Base-by-base conservation (phyloP, 2,113 vertebrate genomes). In the Oncorhynchus nerka region DNA sequence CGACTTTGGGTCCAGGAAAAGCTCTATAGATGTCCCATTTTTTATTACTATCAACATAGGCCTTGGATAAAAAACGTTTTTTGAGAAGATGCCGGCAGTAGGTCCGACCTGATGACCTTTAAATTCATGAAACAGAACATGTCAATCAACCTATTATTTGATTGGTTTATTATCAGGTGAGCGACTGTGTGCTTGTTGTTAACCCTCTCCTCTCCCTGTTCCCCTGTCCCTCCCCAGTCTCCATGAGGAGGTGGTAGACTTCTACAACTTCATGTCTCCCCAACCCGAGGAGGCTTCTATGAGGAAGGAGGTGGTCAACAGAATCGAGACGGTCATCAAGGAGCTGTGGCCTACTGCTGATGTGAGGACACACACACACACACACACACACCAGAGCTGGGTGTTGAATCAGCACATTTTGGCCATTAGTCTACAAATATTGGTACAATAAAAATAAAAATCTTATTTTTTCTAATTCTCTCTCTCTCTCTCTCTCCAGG, bases 241-340 rank as follows among this genome's bases (percentile, higher is more conserved):
- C 16, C 97, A 99, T 55, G 97, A 99, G 89, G 98, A 99, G 93
- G 96, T 99, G 88, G 94, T 98, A 83, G 97, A 99, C 81, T 99
- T 99, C 86, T 99, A 99, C 90, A 95, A 97, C 89, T 99, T 98
- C 91, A 98, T 99, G 96, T 98, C 96, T 71, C 97, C 98, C 71
- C 93, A 96, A 83, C 95, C 95, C 4, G 97, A 97, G 86, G 98
- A 99, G 91, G 96, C 95, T 74, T 94, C 96, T 64, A 99, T 99
- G 98, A 96, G 98, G 82, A 95, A 95, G 82, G 98, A 99, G 89
- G 98, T 99, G 72, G 97, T 99, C 59, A 95, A 94, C 78, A 94
- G 98, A 80, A 98, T 99, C 86, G 96, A 99, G 90, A 95, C 87
- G 0, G 94, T 99, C 85, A 98, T 99, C 81, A 99, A 97, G 86